phyloP scores from a whole-genome alignment of 2,113 vertebrate species.

The Mungos mungo region DNA sequence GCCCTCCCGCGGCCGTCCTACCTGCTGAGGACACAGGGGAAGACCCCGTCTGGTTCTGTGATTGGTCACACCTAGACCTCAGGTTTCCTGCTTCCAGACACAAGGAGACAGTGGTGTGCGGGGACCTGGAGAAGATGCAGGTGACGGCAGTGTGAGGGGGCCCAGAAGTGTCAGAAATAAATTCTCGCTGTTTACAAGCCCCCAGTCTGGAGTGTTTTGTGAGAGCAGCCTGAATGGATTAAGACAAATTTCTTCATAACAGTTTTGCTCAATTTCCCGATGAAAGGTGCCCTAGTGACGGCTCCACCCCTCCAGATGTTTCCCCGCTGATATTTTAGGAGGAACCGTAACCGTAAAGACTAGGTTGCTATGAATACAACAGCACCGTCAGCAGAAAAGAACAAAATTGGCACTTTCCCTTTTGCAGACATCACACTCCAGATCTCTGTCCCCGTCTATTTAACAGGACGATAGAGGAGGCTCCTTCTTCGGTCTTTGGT shows the following conservation, averaged over 20 bases:
- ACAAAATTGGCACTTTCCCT: conserved; percentile 41
- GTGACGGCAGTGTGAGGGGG: too few relatives aligned
- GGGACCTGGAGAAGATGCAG: too few relatives aligned
- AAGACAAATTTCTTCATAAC: conserved; percentile 55
- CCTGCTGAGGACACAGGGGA: neutral
- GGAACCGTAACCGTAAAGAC: conserved; percentile 64
- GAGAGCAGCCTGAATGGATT: neutral
- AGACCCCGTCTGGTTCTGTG: neutral
- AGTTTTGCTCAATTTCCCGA: conserved; percentile 80
- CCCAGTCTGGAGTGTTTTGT: neutral
- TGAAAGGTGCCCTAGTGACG: conserved; percentile 70
- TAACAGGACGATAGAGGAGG: conserved; percentile 42
- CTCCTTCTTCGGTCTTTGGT: conserved; percentile 34
- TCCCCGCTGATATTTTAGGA: conserved; percentile 79
- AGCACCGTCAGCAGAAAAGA: conserved; percentile 58
- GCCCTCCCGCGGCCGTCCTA: neutral
- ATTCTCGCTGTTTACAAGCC: neutral
- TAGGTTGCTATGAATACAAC: conserved; percentile 69
- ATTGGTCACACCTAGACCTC: neutral
- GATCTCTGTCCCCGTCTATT: conserved; percentile 27
- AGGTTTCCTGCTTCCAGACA: neutral
- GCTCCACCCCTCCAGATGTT: conserved; percentile 80
- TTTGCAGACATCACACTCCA: neutral
- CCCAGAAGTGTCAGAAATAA: neutral
- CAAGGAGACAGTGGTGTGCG: too few relatives aligned